Percentiles rank a stretch among this genome's conserved stretches.
These are phyloP conservation scores for Isotomurus palustris DNA, from an alignment of 2,888 invertebrate genomes.

Conservation along the genomic window DNA sequence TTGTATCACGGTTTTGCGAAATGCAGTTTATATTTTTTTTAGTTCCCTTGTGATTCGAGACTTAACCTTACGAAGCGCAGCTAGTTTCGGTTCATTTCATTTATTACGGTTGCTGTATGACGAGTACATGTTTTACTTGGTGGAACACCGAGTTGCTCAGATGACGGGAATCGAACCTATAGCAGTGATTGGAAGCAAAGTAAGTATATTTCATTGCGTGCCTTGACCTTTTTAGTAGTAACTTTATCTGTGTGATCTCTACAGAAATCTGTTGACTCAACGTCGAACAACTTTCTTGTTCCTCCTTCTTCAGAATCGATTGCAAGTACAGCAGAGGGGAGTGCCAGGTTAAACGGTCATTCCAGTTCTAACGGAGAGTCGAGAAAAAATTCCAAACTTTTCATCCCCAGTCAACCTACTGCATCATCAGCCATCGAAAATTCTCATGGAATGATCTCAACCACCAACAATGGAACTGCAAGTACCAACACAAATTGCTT, in stretches of 20 bases:
- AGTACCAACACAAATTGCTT: too few species aligned
- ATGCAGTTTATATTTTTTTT: constrained; percentile 1
- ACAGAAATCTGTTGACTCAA: too few species aligned
- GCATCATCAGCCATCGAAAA: not conserved
- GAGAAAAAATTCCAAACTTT: too few species aligned
- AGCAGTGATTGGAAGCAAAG: constrained; percentile 74
- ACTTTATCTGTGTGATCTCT: not conserved
- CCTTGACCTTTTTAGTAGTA: not conserved
- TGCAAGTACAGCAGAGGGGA: too few species aligned
- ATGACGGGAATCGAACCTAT: constrained; percentile 88
- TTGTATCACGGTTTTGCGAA: not conserved
- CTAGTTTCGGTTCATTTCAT: constrained; percentile 98
- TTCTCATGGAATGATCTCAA: not conserved
- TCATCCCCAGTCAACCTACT: too few species aligned
- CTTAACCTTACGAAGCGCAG: constrained; percentile 89
- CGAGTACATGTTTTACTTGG: constrained; percentile 98
- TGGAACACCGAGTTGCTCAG: constrained; percentile 92
- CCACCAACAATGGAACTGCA: not conserved
- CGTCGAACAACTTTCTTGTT: too few species aligned
- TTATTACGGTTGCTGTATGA: constrained; percentile 94
- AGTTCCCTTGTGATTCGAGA: constrained; percentile 98
- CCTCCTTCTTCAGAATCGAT: not conserved
- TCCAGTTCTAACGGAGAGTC: too few species aligned
- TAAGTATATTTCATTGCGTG: not conserved
- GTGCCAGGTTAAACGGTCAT: too few species aligned